phyloP scores from a whole-genome alignment of 2,113 vertebrate species.

The Synchiropus splendidus region DNA sequence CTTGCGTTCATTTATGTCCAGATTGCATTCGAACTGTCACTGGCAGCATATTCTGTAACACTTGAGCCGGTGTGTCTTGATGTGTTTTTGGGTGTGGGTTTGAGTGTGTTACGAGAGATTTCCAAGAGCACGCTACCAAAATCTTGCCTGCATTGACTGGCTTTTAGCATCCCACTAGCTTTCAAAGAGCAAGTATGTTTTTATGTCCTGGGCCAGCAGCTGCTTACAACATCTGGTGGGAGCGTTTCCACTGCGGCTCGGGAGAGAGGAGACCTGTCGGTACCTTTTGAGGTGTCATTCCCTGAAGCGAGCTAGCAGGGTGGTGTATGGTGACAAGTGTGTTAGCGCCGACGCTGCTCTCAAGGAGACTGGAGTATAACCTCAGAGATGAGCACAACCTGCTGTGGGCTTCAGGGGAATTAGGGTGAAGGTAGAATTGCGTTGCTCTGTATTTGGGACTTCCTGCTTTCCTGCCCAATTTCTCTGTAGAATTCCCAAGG shows the following conservation, averaged over 20 bases:
- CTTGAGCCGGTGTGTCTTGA: slow-evolving; percentile 14
- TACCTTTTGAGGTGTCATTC: slow-evolving; percentile 19
- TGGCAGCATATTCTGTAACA: slow-evolving; percentile 17
- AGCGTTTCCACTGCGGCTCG: slow-evolving; percentile 25
- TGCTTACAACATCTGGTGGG: slow-evolving; percentile 55
- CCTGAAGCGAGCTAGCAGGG: slow-evolving; percentile 19
- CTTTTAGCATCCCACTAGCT: slow-evolving; percentile 6
- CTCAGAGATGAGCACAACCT: slow-evolving; percentile 29
- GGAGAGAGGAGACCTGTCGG: slow-evolving; percentile 34
- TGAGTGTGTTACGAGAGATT: slow-evolving; percentile 8
- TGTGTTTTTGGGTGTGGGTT: slow-evolving; percentile 15
- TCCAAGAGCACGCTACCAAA: slow-evolving; percentile 19
- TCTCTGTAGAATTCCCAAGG: slow-evolving; percentile 4
- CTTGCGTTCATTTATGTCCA: slow-evolving; percentile 15
- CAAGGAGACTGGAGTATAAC: slow-evolving; percentile 26
- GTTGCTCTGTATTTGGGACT: neutral
- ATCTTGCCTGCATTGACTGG: slow-evolving; percentile 4
- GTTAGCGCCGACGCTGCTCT: slow-evolving; percentile 27
- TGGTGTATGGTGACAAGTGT: slow-evolving; percentile 28
- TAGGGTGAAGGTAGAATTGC: slow-evolving; percentile 17
- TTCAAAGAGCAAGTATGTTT: slow-evolving; percentile 24
- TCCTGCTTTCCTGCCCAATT: neutral
- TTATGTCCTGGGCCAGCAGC: slow-evolving; percentile 38
- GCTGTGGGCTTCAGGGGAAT: slow-evolving; percentile 6
- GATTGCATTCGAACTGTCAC: slow-evolving; percentile 17